A percentile compares a stretch with the other conserved stretches of the same genome.
Conservation (phyloP, 1,140 invertebrate species). For the Popillia japonica region DNA sequence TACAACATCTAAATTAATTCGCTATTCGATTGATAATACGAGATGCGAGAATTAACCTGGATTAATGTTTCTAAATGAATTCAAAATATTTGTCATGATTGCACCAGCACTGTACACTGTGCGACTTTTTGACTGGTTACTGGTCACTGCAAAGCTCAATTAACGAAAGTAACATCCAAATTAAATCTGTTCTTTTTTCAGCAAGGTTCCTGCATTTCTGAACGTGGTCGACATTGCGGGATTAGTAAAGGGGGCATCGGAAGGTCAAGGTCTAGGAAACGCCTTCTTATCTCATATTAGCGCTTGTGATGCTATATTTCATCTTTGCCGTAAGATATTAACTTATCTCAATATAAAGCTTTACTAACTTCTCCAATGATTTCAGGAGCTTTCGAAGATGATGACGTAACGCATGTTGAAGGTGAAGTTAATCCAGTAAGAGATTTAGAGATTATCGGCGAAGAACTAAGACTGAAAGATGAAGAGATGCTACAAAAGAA, state of each 20-base stretch:
- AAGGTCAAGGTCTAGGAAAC: conserved; percentile 98
- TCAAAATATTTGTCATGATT: too few relatives aligned
- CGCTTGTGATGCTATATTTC: conserved; percentile 99
- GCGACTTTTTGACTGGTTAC: too few relatives aligned
- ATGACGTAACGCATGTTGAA: conserved; percentile 97
- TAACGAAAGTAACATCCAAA: too few relatives aligned
- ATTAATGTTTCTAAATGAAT: too few relatives aligned
- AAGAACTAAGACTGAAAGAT: conserved; percentile 96
- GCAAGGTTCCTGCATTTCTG: conserved; percentile 96
- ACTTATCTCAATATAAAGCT: not conserved
- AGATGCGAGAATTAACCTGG: too few relatives aligned
- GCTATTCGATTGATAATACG: too few relatives aligned
- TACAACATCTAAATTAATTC: too few relatives aligned
- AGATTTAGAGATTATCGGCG: conserved; percentile 95
- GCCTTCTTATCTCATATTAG: conserved; percentile 98
- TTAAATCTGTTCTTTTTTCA: conserved; percentile 59
- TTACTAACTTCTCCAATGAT: not conserved
- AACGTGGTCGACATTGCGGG: conserved; percentile 99
- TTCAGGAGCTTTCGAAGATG: conserved; percentile 95
- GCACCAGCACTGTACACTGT: too few relatives aligned
- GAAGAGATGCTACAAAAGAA: conserved; percentile 82
- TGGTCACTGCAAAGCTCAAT: too few relatives aligned
- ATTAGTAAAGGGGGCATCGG: conserved; percentile 95
- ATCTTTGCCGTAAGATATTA: conserved; percentile 88
- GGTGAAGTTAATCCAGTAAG: conserved; percentile 97